A percentile compares a stretch with the other conserved stretches of the same genome.
Evolutionary conservation across 2,797 vertebrate genomes (phyloP).

Genomic region (Notamacropus eugenii): DNA sequence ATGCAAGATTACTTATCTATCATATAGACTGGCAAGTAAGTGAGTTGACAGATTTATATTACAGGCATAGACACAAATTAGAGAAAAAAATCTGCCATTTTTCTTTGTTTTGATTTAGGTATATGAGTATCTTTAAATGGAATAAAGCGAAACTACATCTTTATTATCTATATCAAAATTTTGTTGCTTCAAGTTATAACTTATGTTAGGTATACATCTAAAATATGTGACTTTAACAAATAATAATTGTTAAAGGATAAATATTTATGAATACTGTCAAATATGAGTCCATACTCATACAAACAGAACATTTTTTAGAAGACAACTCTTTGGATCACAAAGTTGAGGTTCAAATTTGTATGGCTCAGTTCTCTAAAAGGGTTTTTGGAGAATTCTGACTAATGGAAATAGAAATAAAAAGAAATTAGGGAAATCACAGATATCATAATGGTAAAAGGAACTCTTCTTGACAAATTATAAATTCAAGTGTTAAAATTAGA

Average conservation of each 20-base stretch:
- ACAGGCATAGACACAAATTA: background rate
- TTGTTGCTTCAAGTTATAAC: background rate
- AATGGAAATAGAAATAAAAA: background rate
- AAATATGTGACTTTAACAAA: background rate
- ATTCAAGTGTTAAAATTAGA: slow-evolving; percentile 25
- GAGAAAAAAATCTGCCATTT: background rate
- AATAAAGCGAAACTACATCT: background rate
- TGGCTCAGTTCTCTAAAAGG: background rate
- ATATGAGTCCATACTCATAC: background rate
- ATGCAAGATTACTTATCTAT: background rate
- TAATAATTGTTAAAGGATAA: background rate
- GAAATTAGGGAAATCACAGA: slow-evolving; percentile 37
- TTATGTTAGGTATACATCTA: background rate
- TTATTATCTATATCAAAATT: slow-evolving; percentile 7
- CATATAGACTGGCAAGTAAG: background rate
- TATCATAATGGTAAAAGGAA: slow-evolving; percentile 8
- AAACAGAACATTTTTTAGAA: slow-evolving; percentile 38
- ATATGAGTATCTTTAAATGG: slow-evolving; percentile 16
- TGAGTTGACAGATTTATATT: background rate
- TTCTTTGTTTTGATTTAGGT: background rate
- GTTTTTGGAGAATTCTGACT: slow-evolving; percentile 23
- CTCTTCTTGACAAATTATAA: background rate
- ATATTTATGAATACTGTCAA: slow-evolving; percentile 5
- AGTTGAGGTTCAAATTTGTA: background rate
- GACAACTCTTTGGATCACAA: background rate